Evolutionary conservation across 1,140 invertebrate species (phyloP).

Genomic region (Mactra quadrangularis): DNA sequence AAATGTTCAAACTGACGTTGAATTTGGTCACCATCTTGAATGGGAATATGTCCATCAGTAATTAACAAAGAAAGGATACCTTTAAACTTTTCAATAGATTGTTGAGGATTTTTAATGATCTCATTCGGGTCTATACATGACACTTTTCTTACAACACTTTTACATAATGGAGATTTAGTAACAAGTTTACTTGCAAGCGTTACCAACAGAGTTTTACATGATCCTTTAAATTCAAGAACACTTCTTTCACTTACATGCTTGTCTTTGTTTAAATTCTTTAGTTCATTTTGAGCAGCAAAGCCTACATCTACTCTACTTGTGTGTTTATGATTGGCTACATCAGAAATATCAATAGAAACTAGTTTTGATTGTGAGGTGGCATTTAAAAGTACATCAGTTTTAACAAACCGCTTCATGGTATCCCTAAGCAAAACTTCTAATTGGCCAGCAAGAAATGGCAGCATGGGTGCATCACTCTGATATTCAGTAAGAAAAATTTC

Average conservation of each 20-base stretch:
- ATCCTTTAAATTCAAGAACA: constrained; percentile 39
- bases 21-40: constrained; percentile 39
- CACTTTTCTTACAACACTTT: constrained; percentile 45
- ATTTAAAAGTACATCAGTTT: constrained; percentile 9
- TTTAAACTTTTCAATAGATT: constrained; percentile 41
- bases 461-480: constrained; percentile 62
- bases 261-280: constrained; percentile 9
- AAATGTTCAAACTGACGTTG: constrained; percentile 33
- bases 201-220: constrained; percentile 29
- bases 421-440: constrained; percentile 22
- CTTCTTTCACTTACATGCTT: constrained; percentile 46
- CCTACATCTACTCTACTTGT: constrained; percentile 42
- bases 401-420: constrained; percentile 43
- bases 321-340: constrained; percentile 16
- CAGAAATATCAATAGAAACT: constrained; percentile 22
- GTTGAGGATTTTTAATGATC: constrained; percentile 33
- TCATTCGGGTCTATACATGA: constrained; percentile 32
- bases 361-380: constrained; percentile 18
- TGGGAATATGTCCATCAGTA: background rate
- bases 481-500: constrained; percentile 33
- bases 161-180: constrained; percentile 34
- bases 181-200: constrained; percentile 25
- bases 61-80: constrained; percentile 6
- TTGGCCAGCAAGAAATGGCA: constrained; percentile 49
- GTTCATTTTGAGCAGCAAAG: constrained; percentile 38